A percentile compares a stretch with the other conserved stretches of the same genome.
These are phyloP conservation scores for Argentina silus DNA, from an alignment of 2,797 vertebrate species.

Conservation along the genomic window DNA sequence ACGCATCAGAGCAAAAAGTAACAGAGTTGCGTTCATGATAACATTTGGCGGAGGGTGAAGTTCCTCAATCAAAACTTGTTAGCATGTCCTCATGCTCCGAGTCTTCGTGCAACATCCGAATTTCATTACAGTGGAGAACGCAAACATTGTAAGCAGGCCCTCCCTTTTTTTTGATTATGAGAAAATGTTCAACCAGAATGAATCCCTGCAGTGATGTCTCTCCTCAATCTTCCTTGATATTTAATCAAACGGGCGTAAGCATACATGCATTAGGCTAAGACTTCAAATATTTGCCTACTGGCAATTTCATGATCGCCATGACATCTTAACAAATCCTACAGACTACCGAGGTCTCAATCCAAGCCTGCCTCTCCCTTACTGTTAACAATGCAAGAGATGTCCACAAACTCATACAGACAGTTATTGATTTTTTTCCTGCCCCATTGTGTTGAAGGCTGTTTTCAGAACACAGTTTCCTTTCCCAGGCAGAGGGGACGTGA, in stretches of 20 bases:
- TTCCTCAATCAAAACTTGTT: background rate
- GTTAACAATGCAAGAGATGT: slow-evolving; percentile 21
- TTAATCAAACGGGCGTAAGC: background rate
- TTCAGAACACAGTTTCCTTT: slow-evolving; percentile 51
- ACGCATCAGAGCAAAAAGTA: slow-evolving; percentile 4
- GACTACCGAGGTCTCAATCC: background rate
- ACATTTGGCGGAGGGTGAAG: too few species aligned
- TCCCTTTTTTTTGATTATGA: background rate
- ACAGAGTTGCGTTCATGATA: background rate
- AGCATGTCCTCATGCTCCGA: background rate
- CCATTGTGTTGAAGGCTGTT: slow-evolving; percentile 41
- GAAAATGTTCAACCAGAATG: slow-evolving; percentile 9
- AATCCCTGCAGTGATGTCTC: slow-evolving; percentile 13
- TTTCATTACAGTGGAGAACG: background rate
- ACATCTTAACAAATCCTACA: slow-evolving; percentile 15
- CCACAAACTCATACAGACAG: slow-evolving; percentile 20
- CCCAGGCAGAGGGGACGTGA: slow-evolving; percentile 39
- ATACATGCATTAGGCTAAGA: background rate
- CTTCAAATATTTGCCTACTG: slow-evolving; percentile 22
- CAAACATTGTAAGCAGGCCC: background rate
- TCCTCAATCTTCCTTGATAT: background rate
- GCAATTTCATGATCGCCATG: slow-evolving; percentile 4
- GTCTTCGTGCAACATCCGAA: background rate
- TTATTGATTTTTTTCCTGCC: slow-evolving; percentile 18
- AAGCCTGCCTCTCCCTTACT: slow-evolving; percentile 16